Base-by-base conservation (phyloP, 2,888 invertebrate genomes). In the Ethmia dodecea region DNA sequence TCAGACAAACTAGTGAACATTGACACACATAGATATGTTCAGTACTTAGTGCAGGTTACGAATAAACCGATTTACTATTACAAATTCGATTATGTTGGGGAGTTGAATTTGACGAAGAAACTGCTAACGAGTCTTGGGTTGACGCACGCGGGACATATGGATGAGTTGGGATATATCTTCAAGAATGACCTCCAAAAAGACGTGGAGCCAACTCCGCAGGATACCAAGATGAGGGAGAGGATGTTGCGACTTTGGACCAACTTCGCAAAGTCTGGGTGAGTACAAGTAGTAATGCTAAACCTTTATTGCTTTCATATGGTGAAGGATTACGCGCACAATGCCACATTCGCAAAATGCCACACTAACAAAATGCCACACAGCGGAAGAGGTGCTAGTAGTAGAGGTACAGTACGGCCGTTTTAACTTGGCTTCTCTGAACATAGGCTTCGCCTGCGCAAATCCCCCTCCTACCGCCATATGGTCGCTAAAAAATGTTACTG, bases 221-320 rank as follows among this genome's bases (percentile, higher is more conserved):
- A 86, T 55, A 10, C 70, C 4, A 76, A 74, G 47, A 73, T 70
- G 61, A 71, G 83, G 50, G 86, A 86, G 48, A 54, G 75, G 29
- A 71, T 86, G 69, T 40, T 86, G 13, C 51, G 73, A 20, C 54
- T 87, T 1, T 84, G 86, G 81, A 83, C 84, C 3, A 86, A 86
- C 55, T 87, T 86, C 33, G 81, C 84, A 13, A 86, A 86, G 55
- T 54, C 63, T 45, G 83, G 86, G 86, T 87, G 45, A 77, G 83
- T 60, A n/a, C n/a, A n/a, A n/a, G n/a, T n/a, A n/a, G n/a, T n/a
- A n/a, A n/a, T n/a, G n/a, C n/a, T n/a, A n/a, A n/a, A n/a, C n/a
- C n/a, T n/a, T n/a, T n/a, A n/a, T n/a, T n/a, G n/a, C n/a, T n/a
- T n/a, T n/a, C n/a, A n/a, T n/a, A n/a, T n/a, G n/a, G n/a, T n/a